phyloP scores from a whole-genome alignment of 2,797 vertebrate genomes.

The Phataginus tricuspis region DNA sequence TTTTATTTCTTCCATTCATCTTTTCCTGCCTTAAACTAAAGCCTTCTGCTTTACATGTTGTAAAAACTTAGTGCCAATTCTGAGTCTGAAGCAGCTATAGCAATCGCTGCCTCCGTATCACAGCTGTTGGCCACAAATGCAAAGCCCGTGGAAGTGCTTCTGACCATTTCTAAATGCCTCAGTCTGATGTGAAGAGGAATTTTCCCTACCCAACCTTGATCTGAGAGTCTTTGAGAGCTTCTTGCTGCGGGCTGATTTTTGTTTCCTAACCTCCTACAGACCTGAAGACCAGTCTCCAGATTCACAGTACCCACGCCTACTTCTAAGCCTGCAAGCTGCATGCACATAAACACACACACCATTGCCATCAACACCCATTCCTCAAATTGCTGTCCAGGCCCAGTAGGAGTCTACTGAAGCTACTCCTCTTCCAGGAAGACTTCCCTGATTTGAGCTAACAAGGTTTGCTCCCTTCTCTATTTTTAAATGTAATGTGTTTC shows the following conservation, averaged over 20 bases:
- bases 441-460: neutral
- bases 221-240: neutral
- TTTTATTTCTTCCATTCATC: neutral
- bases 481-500: neutral
- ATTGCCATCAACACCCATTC: neutral
- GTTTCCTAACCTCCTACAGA: neutral
- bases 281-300: neutral
- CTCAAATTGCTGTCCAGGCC: neutral
- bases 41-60: neutral
- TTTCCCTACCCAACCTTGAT: neutral
- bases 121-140: neutral
- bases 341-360: neutral
- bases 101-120: rapidly evolving
- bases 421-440: neutral
- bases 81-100: neutral
- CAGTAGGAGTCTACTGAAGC: neutral
- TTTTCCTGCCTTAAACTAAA: neutral
- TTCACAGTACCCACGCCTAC: neutral
- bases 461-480: neutral
- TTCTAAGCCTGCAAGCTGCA: neutral
- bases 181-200: no score
- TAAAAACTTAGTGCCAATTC: neutral
- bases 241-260: neutral
- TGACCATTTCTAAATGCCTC: neutral
- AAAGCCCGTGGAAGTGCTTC: neutral